phyloP scores from a whole-genome alignment of 2,888 invertebrate genomes.

The Mythimna impura region DNA sequence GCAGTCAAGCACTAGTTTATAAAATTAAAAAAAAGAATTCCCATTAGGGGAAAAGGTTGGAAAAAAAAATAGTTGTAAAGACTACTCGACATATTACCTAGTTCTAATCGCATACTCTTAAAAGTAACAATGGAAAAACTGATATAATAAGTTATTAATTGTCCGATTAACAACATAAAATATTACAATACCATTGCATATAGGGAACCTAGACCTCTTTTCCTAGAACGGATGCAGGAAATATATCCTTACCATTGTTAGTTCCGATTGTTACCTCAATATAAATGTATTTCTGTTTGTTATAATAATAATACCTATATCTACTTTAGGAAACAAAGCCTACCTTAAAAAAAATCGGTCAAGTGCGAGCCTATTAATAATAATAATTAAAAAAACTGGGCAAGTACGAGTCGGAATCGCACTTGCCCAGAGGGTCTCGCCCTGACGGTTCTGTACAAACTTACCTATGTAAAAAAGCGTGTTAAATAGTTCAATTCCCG shows the following conservation, averaged over 20 bases:
- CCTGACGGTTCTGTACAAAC: no score
- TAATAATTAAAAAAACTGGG: no score
- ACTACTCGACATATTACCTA: slow-evolving; percentile 21
- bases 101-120: slow-evolving; percentile 18
- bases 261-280: slow-evolving; percentile 47
- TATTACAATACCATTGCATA: slow-evolving; percentile 51
- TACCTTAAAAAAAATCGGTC: no score
- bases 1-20: no score
- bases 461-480: no score
- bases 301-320: neutral
- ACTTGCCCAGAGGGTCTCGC: no score
- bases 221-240: slow-evolving; percentile 35
- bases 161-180: slow-evolving; percentile 38
- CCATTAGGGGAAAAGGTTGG: no score
- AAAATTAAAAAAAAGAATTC: neutral
- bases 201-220: slow-evolving; percentile 33
- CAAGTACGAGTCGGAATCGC: no score
- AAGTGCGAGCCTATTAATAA: no score
- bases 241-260: slow-evolving; percentile 25
- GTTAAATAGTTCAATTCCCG: no score
- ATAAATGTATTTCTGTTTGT: neutral
- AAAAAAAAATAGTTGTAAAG: neutral
- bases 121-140: slow-evolving; percentile 57
- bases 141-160: slow-evolving; percentile 55
- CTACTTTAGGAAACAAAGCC: neutral